A percentile compares a stretch with the other conserved stretches of the same genome.
Conservation (phyloP, 2,797 vertebrate genomes). For the Diglossa cyanea region DNA sequence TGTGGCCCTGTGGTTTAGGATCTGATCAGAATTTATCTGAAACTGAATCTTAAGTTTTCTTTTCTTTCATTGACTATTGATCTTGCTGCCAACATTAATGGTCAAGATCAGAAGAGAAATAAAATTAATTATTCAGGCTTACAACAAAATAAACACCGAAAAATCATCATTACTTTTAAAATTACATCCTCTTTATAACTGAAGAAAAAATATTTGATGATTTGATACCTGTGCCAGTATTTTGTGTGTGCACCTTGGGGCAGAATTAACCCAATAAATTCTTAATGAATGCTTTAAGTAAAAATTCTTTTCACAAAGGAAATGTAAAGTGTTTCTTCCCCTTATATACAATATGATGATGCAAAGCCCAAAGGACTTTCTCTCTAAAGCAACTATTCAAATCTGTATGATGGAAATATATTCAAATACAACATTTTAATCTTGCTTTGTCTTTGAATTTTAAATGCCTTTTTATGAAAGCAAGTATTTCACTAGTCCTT, state of each 20-base stretch:
- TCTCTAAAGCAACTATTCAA: not conserved
- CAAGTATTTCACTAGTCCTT: not conserved
- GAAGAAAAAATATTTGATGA: not conserved
- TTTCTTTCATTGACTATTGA: not conserved
- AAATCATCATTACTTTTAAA: not conserved
- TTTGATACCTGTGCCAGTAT: not conserved
- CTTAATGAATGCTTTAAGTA: not conserved
- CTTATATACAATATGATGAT: rapidly evolving
- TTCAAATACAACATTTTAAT: slow-evolving; percentile 28
- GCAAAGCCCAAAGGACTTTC: not conserved
- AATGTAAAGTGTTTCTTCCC: not conserved
- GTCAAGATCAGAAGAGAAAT: not conserved
- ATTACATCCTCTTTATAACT: not conserved
- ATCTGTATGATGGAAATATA: not conserved
- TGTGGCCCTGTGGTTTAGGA: not conserved
- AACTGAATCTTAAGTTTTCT: not conserved
- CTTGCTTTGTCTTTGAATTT: slow-evolving; percentile 26
- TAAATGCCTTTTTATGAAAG: not conserved
- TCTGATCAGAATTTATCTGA: not conserved
- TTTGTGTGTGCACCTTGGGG: rapidly evolving
- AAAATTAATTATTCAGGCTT: not conserved
- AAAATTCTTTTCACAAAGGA: not conserved
- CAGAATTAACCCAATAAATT: not conserved
- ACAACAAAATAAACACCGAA: not conserved
- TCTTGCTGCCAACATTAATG: not conserved